Evolutionary conservation across 2,113 vertebrate species (phyloP).

Genomic region (Oenanthe oenanthe): DNA sequence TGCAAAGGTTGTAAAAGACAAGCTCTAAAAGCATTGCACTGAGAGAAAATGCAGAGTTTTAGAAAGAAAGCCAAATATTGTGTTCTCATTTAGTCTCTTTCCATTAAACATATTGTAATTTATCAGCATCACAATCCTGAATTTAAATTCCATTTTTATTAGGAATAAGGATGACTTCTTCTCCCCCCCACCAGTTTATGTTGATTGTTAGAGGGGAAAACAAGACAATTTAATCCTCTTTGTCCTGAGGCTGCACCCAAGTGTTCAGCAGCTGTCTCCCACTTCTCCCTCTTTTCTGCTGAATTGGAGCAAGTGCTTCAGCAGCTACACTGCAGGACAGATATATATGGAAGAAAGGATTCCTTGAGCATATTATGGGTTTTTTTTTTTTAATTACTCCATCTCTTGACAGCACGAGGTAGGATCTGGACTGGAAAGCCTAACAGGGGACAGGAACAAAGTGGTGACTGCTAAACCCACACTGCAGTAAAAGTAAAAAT

Average conservation of each 20-base stretch:
- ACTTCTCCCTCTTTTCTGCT: not conserved
- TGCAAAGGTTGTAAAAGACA: not conserved
- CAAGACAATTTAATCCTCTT: not conserved
- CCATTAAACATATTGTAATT: not conserved
- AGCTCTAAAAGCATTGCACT: not conserved
- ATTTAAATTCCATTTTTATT: not conserved
- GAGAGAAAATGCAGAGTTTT: not conserved
- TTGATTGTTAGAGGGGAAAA: not conserved
- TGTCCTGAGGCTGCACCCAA: not conserved
- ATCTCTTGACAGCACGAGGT: not conserved
- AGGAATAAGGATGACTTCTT: not conserved
- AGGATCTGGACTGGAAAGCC: not conserved
- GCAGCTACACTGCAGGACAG: not conserved
- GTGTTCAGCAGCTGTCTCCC: not conserved
- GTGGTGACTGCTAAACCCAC: not conserved
- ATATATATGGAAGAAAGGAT: not conserved
- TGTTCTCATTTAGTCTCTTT: not conserved
- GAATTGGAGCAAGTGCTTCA: not conserved
- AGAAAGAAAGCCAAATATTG: not conserved
- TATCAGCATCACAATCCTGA: not conserved
- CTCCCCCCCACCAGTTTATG: accelerated
- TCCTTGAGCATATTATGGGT: not conserved
- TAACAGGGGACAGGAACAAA: not conserved
- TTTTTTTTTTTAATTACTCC: not conserved
- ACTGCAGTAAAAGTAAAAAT: not conserved